Evolutionary conservation across 1,140 invertebrate species (phyloP), one percentile per base, ranked within the genome.

Genomic region (Probaryconus sp.): DNA sequence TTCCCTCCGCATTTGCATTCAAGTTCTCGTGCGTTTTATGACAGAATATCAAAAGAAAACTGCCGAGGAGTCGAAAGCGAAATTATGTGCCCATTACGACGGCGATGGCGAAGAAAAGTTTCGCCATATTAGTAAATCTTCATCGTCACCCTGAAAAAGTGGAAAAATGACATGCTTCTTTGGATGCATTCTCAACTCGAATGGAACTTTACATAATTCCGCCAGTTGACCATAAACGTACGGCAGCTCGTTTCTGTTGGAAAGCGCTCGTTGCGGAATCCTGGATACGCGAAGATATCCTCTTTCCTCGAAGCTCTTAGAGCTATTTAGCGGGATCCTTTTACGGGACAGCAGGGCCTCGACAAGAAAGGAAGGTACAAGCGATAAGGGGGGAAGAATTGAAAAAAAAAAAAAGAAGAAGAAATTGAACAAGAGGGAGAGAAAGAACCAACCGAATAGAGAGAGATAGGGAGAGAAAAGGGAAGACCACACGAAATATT

Each of bases 261-360:
- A 18, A 18, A 51, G 38, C 7, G 42, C 14, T 26, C 53, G 42
- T 26, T 68, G 74, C 75, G 50, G 77, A 80, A 81, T 80, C 71
- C 70, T 80, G 79, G 76, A 80, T 78, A 72, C 76, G 53, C 55
- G 67, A 71, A 77, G 78, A 81, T 74, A 74, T 82, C 78, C 79
- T 80, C 79, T 82, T 85, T 83, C 79, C 70, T 70, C 71, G 77
- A 81, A 80, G 63, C 83, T 81, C 78, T 85, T 83, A 83, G 77
- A 73, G 77, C 78, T 78, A 79, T 82, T 84, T 81, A 83, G 77
- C 73, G 78, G 76, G 74, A 84, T 84, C 80, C 76, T 84, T 85
- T 84, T 83, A 83, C 83, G 77, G 79, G 81, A 79, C 76, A 72
- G 72, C 76, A 45, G 76, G 50, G 64, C 28, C 76, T 67, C 70